phyloP scores from a whole-genome alignment of 2,113 vertebrate genomes.

The Phalacrocorax brasilianus region DNA sequence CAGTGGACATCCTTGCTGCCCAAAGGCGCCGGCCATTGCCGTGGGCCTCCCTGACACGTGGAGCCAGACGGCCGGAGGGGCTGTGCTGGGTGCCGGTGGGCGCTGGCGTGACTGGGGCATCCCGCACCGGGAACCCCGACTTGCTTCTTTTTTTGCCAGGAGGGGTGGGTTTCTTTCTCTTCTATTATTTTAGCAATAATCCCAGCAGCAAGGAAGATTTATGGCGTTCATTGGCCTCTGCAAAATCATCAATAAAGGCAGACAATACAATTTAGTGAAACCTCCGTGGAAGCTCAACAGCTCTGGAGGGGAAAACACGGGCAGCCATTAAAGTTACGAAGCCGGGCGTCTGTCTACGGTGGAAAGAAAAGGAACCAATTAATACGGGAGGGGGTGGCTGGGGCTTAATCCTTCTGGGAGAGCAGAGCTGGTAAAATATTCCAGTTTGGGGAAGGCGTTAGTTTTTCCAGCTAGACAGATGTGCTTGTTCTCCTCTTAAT shows the following conservation, averaged over 20 bases:
- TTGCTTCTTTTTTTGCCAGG: not conserved
- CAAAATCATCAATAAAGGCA: slow-evolving; percentile 30
- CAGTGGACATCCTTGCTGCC: not conserved
- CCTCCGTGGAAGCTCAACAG: slow-evolving; percentile 5
- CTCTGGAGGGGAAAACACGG: not conserved
- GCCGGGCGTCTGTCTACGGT: not conserved
- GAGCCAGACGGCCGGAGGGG: rapidly evolving
- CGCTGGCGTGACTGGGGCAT: rapidly evolving
- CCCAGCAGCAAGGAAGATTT: not conserved
- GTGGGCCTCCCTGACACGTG: rapidly evolving
- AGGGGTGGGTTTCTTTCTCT: not conserved
- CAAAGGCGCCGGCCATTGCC: not conserved
- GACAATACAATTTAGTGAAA: not conserved
- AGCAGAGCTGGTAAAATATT: not conserved
- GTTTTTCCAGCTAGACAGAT: not conserved
- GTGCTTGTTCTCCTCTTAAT: not conserved
- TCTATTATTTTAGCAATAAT: not conserved
- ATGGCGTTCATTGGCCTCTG: not conserved
- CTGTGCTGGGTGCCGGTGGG: not conserved
- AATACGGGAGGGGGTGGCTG: not conserved
- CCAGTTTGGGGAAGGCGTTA: not conserved
- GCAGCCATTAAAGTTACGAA: not conserved
- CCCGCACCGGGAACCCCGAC: rapidly evolving
- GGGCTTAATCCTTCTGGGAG: not conserved
- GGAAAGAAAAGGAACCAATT: not conserved